Evolutionary conservation across 2,888 invertebrate species (phyloP), one percentile per base, ranked within the genome.

Genomic region (Polyommatus iphigenia): DNA sequence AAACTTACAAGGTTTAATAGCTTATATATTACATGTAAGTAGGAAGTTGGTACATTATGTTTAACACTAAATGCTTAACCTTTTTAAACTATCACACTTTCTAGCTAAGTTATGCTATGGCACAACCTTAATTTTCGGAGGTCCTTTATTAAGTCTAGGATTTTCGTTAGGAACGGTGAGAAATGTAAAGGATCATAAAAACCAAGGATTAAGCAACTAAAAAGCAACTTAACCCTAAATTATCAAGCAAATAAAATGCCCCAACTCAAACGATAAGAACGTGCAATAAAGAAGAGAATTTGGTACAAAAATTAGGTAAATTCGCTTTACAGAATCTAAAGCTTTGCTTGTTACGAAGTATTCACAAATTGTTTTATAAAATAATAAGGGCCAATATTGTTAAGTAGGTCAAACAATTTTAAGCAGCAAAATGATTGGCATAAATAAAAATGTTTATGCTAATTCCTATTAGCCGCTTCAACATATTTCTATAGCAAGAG

Each of bases 371-470:
- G 24, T 73, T 41, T 46, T 50, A 24, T 75, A 50, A 29, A 75
- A 75, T 50, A 75, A 50, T 46, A 46, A 46, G 46, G 73, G 73
- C 50, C 75, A 67, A 67, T 75, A 50, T 50, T 75, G 18, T 54
- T 29, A 41, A 75, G 46, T 75, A 29, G 50, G 75, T 18, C 75
- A 75, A 75, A 50, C 50, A 75, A 75, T 75, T 75, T 75, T 24
- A 54, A 75, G 50, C 29, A 75, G 50, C 50, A 75, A 41, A 75
- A 50, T 29, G 29, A 75, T 75, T 75, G 50, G 54, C 54, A 54
- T 75, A 75, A 73, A 73, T 50, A 50, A 54, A 54, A 54, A 50
- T 54, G 75, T 54, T 73, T 73, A 73, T 73, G 73, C 73, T 50
- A 24, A 75, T 46, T 75, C 29, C 29, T 18, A 54, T 75, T 75